A percentile compares a stretch with the other conserved stretches of the same genome.
Evolutionary conservation across 2,113 vertebrate genomes (phyloP).

Genomic region (Rhipidura dahli): DNA sequence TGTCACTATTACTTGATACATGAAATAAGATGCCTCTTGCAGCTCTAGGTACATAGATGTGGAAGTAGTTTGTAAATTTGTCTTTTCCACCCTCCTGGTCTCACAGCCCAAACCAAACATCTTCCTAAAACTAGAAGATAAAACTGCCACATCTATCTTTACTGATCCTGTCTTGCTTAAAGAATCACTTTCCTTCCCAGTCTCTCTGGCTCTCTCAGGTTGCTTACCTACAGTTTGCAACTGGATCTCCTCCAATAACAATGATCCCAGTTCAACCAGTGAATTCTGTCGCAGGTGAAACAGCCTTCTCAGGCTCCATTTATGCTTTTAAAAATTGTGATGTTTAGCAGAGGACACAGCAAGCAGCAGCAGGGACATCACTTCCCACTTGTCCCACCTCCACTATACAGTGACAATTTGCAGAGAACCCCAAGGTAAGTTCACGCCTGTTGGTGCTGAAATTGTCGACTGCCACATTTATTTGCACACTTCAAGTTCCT

Average conservation of each 20-base stretch:
- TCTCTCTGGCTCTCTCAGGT: not conserved
- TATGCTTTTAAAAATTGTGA: not conserved
- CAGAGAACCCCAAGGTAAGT: not conserved
- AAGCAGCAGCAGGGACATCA: not conserved
- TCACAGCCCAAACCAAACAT: not conserved
- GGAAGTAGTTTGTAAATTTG: not conserved
- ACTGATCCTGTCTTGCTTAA: not conserved
- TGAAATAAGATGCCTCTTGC: not conserved
- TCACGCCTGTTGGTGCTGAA: not conserved
- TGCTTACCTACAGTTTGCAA: not conserved
- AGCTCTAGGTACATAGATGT: not conserved
- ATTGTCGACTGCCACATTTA: not conserved
- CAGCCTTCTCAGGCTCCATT: fast-evolving
- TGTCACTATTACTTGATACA: not conserved
- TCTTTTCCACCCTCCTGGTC: not conserved
- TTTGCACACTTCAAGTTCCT: not conserved
- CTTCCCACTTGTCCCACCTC: not conserved
- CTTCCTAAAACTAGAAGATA: not conserved
- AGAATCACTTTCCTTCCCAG: not conserved
- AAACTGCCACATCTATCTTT: not conserved
- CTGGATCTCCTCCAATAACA: not conserved
- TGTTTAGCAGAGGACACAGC: not conserved
- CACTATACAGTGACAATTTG: not conserved
- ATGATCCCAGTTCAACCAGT: not conserved
- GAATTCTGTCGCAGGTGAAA: not conserved